Conservation (phyloP, 2,113 vertebrate species). For the Corvus hawaiiensis region DNA sequence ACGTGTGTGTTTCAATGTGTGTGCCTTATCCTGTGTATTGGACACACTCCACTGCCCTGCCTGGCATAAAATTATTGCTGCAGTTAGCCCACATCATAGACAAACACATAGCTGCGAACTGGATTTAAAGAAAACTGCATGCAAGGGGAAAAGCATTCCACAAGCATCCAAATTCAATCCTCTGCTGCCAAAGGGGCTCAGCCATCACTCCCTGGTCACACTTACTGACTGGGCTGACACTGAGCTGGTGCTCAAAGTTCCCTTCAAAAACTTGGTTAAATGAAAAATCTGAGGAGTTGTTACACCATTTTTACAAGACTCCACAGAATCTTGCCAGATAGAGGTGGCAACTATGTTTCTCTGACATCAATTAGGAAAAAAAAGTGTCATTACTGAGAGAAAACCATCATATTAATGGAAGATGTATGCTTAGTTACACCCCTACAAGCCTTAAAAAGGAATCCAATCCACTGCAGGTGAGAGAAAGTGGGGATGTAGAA, state of each 20-base stretch:
- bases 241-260: neutral
- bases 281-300: neutral
- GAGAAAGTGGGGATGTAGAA: neutral
- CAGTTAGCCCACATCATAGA: neutral
- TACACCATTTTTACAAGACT: neutral
- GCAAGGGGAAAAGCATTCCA: neutral
- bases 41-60: neutral
- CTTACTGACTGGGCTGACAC: neutral
- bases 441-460: neutral
- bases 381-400: neutral
- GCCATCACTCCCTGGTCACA: neutral
- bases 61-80: neutral
- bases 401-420: neutral
- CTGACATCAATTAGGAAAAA: neutral
- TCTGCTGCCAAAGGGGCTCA: neutral
- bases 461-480: neutral
- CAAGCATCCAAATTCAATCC: rapidly evolving
- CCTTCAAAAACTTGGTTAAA: neutral
- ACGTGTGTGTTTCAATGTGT: rapidly evolving
- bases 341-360: neutral
- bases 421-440: neutral
- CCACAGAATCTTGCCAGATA: neutral
- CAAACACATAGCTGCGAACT: neutral
- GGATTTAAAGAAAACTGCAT: neutral
- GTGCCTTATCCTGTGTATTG: neutral